Evolutionary conservation across 2,113 vertebrate genomes (phyloP).

Genomic region (Brevimyrus niger): DNA sequence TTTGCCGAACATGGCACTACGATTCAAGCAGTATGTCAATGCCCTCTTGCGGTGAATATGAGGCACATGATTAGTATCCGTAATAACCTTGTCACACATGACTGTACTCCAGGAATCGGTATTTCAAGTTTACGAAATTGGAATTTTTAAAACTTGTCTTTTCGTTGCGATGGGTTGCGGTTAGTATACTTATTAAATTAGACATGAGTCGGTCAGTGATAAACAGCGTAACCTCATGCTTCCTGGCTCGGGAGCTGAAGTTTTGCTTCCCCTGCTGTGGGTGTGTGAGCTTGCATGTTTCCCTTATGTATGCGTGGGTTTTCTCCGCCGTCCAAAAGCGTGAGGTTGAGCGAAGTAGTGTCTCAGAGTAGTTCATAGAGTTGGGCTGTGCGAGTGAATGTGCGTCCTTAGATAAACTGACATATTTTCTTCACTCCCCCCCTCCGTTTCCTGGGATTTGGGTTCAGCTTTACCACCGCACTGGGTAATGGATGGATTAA

Average conservation of each 20-base stretch:
- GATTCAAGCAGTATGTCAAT: neutral
- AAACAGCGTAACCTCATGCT: neutral
- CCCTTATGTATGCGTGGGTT: neutral
- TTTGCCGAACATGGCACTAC: neutral
- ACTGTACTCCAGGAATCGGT: neutral
- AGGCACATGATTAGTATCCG: neutral
- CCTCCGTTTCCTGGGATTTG: neutral
- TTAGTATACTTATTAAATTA: neutral
- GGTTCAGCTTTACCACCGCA: neutral
- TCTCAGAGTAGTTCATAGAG: neutral
- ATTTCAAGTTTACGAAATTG: neutral
- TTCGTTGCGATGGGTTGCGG: neutral
- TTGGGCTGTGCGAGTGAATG: neutral
- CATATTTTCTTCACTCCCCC: neutral
- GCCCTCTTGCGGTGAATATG: neutral
- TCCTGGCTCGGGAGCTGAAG: neutral
- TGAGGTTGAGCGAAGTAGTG: neutral
- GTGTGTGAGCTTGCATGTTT: neutral
- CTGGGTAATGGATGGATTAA: neutral
- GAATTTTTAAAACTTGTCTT: neutral
- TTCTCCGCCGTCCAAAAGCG: neutral
- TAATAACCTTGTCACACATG: neutral
- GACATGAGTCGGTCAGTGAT: neutral
- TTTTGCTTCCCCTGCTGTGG: neutral
- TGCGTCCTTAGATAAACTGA: neutral